Percentiles rank a stretch among this genome's conserved stretches.
phyloP scores from a whole-genome alignment of 2,888 invertebrate species.

The Mechanitis messenoides region DNA sequence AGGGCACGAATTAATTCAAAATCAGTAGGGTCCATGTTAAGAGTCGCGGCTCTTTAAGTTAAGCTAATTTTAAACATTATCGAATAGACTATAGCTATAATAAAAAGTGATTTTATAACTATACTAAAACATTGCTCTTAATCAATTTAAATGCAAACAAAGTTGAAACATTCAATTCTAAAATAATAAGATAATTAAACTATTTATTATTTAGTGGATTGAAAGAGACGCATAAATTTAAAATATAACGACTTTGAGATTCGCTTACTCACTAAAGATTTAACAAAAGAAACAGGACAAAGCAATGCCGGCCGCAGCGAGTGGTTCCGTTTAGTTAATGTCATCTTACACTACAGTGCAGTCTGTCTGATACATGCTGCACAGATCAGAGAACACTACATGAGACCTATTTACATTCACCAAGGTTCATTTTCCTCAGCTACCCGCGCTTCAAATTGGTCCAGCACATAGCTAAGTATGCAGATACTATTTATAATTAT shows the following conservation, averaged over 20 bases:
- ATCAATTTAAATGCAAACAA: conserved; percentile 22
- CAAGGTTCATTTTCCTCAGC: conserved; percentile 6
- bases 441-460: conserved; percentile 12
- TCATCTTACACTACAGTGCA: too few relatives aligned
- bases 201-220: too few relatives aligned
- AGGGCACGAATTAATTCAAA: conserved; percentile 15
- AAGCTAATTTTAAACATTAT: conserved; percentile 4
- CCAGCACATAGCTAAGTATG: conserved; percentile 6
- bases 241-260: conserved; percentile 43
- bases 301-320: conserved; percentile 39
- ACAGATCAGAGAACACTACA: not conserved
- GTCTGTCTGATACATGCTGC: too few relatives aligned
- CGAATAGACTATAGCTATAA: conserved; percentile 18
- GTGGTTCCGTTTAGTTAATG: too few relatives aligned
- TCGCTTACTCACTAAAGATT: conserved; percentile 50
- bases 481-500: too few relatives aligned
- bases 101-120: conserved; percentile 22
- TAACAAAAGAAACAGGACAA: conserved; percentile 52
- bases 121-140: conserved; percentile 22
- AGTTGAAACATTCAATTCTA: not conserved
- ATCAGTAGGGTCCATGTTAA: not conserved
- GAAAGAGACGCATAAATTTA: conserved; percentile 9
- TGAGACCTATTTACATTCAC: conserved; percentile 11
- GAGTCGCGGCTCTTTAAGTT: not conserved
- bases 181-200: not conserved